Base-by-base conservation (phyloP, 2,888 invertebrate species). In the Temnothorax unifasciatus region DNA sequence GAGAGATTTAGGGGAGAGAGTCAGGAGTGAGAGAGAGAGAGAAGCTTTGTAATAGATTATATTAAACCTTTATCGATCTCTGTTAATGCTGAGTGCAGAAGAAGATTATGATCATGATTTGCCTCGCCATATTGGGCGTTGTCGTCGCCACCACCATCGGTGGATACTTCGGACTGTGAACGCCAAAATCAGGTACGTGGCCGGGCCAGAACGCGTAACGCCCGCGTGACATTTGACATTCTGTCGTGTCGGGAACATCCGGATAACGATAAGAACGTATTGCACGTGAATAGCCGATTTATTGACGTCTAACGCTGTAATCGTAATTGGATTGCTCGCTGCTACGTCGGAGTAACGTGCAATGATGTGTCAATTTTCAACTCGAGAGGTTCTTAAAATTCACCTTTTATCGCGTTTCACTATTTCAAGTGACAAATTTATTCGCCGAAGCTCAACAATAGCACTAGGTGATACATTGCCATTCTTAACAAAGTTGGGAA, bases 51-150 rank as follows among this genome's bases (percentile, higher is more conserved):
- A 89, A 86, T 85, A 84, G 71, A 82, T 86, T 41, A 52, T 52
- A 82, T 86, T 82, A 64, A 86, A 83, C 84, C 86, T 87, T 87
- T 91, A 85, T 84, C 71, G 85, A 84, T 88, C 79, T 89, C 81
- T 89, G 88, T 85, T 86, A 84, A 89, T 79, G 88, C 85, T 83
- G 93, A 96, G 95, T 96, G 96, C 97, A 98, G 98, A 98, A 98
- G 97, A 98, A 98, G 96, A 98, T 98, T 95, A 98, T 98, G 97
- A 98, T 98, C 95, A 96, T 98, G 96, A 97, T 98, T 96, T 98
- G 98, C 96, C 96, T 98, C 95, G 96, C 97, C 95, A 96, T 98
- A 95, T 96, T 98, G 95, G 96, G 97, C 94, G 96, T 97, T 94
- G 96, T 98, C 94, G 95, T 96, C 90, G 96, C 96, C 91, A 96